A percentile compares a stretch with the other conserved stretches of the same genome.
phyloP scores from a whole-genome alignment of 2,113 vertebrate genomes.

The Pseudopodoces humilis region DNA sequence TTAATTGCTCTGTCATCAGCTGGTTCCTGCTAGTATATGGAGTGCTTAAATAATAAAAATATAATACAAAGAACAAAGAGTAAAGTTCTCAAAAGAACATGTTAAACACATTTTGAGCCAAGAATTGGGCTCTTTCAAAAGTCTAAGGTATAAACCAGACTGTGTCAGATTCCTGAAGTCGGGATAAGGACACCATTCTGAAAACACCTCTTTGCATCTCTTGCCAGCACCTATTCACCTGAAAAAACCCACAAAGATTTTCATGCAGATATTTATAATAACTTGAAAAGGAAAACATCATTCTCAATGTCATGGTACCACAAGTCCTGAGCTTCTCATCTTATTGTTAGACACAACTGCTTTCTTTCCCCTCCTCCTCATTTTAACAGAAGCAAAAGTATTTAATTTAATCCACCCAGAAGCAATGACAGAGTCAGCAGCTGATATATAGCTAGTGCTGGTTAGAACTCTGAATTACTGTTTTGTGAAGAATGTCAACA shows the following conservation, averaged over 20 bases:
- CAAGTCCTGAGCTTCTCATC: neutral
- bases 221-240: neutral
- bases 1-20: conserved; percentile 34
- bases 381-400: conserved; percentile 29
- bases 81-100: neutral
- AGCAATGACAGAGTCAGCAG: conserved; percentile 33
- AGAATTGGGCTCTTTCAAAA: neutral
- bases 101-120: neutral
- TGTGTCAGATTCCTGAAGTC: neutral
- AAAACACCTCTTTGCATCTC: neutral
- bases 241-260: neutral
- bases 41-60: neutral
- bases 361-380: neutral
- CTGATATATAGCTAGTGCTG: conserved; percentile 27
- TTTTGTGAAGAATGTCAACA: conserved; percentile 49
- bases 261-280: neutral
- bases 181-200: neutral
- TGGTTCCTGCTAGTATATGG: neutral
- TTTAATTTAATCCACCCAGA: conserved; percentile 52
- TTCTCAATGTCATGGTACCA: neutral
- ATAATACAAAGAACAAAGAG: conserved; percentile 12
- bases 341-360: neutral
- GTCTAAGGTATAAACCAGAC: neutral
- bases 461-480: conserved; percentile 39
- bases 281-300: neutral